phyloP scores from a whole-genome alignment of 1,140 invertebrate species.

The Mya arenaria region DNA sequence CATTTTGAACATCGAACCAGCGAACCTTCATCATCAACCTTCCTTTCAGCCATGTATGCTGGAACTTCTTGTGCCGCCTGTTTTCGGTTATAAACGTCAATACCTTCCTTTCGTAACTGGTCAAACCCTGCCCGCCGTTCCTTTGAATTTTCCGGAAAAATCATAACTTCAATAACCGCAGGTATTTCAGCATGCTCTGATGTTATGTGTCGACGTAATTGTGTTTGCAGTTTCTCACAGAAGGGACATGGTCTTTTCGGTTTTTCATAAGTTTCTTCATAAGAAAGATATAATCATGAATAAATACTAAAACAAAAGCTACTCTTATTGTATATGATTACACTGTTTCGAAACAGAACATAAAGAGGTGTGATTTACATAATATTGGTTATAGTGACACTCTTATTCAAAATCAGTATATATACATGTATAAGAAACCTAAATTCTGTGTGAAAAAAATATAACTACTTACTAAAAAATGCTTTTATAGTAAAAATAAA shows the following conservation, averaged over 20 bases:
- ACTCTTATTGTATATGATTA: too few relatives aligned
- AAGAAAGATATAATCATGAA: too few relatives aligned
- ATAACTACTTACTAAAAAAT: too few relatives aligned
- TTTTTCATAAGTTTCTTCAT: neutral
- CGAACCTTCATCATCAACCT: neutral
- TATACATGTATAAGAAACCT: too few relatives aligned
- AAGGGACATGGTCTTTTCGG: neutral
- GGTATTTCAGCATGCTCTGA: neutral
- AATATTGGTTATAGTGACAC: too few relatives aligned
- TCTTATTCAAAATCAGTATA: too few relatives aligned
- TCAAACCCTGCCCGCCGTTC: neutral
- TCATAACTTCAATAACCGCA: neutral
- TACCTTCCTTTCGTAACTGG: neutral
- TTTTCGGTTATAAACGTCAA: neutral
- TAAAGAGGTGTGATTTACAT: too few relatives aligned
- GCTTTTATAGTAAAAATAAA: too few relatives aligned
- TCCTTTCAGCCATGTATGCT: slow-evolving; percentile 3
- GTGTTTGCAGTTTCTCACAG: neutral
- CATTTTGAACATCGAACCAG: slow-evolving; percentile 8
- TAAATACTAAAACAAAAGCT: too few relatives aligned
- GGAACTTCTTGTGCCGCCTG: neutral
- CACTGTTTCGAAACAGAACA: too few relatives aligned
- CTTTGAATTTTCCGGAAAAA: neutral
- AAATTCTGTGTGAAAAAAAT: too few relatives aligned
- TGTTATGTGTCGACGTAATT: neutral